Percentiles rank a stretch among this genome's conserved stretches.
phyloP scores from a whole-genome alignment of 2,888 invertebrate species.

The Plusia festucae region DNA sequence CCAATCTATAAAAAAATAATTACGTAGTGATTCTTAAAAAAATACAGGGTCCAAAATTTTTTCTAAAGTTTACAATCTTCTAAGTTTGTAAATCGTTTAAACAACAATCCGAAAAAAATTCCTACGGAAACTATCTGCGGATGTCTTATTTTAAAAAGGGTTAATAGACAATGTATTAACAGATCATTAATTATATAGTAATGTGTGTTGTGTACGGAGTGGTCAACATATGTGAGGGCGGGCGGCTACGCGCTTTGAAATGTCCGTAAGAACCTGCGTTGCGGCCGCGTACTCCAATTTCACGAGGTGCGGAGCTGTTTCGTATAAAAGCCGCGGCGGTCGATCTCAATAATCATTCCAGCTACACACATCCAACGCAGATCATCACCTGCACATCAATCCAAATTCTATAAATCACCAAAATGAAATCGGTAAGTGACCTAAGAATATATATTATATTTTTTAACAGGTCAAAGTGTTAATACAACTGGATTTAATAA shows the following conservation, averaged over 20 bases:
- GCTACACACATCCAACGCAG: slow-evolving; percentile 80
- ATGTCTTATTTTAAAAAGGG: not conserved
- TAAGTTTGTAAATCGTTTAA: not conserved
- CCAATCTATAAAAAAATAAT: not conserved
- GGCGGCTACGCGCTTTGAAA: slow-evolving; percentile 64
- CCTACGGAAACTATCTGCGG: not conserved
- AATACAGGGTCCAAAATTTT: not conserved
- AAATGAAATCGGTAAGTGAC: slow-evolving; percentile 86
- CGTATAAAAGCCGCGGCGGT: slow-evolving; percentile 82
- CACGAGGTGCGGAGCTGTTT: slow-evolving; percentile 72
- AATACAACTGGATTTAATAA: slow-evolving; percentile 8
- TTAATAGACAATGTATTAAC: not conserved
- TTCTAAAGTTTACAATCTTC: no score
- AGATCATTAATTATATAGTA: slow-evolving; percentile 26
- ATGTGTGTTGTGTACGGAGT: slow-evolving; percentile 13
- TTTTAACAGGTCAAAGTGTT: slow-evolving; percentile 20
- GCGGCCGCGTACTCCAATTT: slow-evolving; percentile 81
- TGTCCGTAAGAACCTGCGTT: slow-evolving; percentile 57
- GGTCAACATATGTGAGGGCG: slow-evolving; percentile 58
- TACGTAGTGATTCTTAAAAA: not conserved
- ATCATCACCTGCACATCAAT: slow-evolving; percentile 71
- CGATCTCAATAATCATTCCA: slow-evolving; percentile 88
- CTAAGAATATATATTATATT: slow-evolving; percentile 34
- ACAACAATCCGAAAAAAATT: not conserved
- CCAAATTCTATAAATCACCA: slow-evolving; percentile 63